These are phyloP conservation scores for Lanius collurio DNA, from an alignment of 2,113 vertebrate genomes.

Conservation along the genomic window DNA sequence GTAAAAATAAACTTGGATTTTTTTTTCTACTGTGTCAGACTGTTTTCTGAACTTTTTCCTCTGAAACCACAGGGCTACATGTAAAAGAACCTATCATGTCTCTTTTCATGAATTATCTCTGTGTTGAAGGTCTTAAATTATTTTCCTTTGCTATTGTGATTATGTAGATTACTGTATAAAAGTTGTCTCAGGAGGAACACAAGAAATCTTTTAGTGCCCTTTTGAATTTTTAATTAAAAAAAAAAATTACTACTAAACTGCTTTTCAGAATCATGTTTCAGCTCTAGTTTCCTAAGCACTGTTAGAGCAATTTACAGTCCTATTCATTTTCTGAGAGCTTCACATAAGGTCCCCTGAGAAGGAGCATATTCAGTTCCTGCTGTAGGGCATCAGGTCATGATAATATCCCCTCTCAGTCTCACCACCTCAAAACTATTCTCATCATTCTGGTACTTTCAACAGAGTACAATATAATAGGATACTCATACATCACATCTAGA, in stretches of 20 bases:
- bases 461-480: neutral
- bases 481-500: neutral
- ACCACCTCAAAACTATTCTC: neutral
- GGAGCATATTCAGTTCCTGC: neutral
- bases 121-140: neutral
- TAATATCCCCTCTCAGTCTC: neutral
- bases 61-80: neutral
- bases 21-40: neutral
- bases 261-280: constrained; percentile 8
- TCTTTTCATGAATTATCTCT: neutral
- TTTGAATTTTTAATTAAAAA: neutral
- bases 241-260: neutral
- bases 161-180: constrained; percentile 19
- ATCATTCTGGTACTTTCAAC: neutral
- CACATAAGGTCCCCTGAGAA: constrained; percentile 27
- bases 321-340: neutral
- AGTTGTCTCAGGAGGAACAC: neutral
- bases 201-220: neutral
- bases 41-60: neutral
- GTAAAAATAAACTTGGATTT: neutral
- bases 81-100: neutral
- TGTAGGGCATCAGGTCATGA: neutral
- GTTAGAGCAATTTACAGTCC: neutral
- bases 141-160: neutral
- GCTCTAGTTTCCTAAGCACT: neutral